These are phyloP conservation scores for Xiphophorus couchianus DNA, from an alignment of 2,113 vertebrate species.

Conservation along the genomic window DNA sequence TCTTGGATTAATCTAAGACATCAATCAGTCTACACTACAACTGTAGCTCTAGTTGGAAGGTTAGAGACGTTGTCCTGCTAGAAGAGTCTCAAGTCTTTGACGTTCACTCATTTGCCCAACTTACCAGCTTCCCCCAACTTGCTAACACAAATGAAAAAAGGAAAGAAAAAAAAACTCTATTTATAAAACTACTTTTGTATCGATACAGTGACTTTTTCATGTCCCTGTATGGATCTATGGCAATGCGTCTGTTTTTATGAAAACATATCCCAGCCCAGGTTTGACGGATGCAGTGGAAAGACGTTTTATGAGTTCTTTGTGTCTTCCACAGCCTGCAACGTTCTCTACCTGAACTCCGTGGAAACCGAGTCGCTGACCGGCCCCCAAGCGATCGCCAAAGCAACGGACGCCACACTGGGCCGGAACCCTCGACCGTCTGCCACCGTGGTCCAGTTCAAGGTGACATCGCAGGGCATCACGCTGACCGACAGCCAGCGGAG, in stretches of 20 bases:
- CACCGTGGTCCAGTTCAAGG: slow-evolving; percentile 90
- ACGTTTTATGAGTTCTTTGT: background rate
- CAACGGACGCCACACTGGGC: slow-evolving; percentile 82
- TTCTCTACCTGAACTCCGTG: slow-evolving; percentile 91
- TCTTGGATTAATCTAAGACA: too few species aligned
- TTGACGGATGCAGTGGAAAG: background rate
- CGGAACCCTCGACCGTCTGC: slow-evolving; percentile 78
- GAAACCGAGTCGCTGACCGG: slow-evolving; percentile 92
- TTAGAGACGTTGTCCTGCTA: too few species aligned
- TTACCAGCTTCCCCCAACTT: too few species aligned
- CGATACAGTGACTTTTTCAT: too few species aligned
- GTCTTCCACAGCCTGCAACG: slow-evolving; percentile 83
- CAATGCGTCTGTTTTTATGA: background rate
- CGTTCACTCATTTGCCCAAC: too few species aligned
- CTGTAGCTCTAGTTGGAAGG: too few species aligned
- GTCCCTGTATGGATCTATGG: too few species aligned
- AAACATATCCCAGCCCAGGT: background rate
- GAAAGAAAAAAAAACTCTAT: too few species aligned
- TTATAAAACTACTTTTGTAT: too few species aligned
- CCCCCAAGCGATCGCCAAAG: slow-evolving; percentile 89
- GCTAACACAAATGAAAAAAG: too few species aligned
- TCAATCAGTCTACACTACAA: too few species aligned
- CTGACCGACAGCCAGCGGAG: slow-evolving; percentile 91
- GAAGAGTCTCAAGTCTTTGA: too few species aligned
- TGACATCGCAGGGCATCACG: slow-evolving; percentile 91